Percentiles rank a stretch among this genome's conserved stretches.
Evolutionary conservation across 2,797 vertebrate species (phyloP).

Genomic region (Lophotriccus pileatus): DNA sequence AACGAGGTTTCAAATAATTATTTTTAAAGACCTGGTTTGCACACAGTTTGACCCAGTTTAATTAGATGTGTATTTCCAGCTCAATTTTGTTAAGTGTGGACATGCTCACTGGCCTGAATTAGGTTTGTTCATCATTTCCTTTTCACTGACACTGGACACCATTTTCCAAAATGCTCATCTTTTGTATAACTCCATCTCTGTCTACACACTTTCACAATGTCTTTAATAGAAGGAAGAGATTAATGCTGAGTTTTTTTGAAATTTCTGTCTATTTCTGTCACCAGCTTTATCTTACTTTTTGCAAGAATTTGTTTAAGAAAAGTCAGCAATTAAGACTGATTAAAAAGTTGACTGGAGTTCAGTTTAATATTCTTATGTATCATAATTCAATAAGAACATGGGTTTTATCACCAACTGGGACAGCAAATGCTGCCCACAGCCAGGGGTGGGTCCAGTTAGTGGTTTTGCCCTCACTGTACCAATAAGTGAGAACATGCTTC

Average conservation of each 20-base stretch:
- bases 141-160: background rate
- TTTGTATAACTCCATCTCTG: background rate
- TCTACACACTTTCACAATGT: background rate
- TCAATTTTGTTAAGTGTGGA: background rate
- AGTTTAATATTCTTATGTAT: background rate
- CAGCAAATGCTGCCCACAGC: background rate
- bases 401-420: background rate
- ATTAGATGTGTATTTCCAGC: constrained; percentile 26
- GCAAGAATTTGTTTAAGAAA: background rate
- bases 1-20: background rate
- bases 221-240: background rate
- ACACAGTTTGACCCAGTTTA: constrained; percentile 2
- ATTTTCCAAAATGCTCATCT: background rate
- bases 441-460: background rate
- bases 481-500: background rate
- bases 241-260: background rate
- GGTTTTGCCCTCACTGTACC: background rate
- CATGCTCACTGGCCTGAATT: background rate
- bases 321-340: background rate
- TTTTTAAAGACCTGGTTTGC: constrained; percentile 9
- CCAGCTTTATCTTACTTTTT: background rate
- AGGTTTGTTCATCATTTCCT: background rate
- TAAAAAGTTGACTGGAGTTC: background rate
- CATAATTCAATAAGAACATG: background rate
- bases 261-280: background rate